These are phyloP conservation scores for Ophioninae sp. DNA, from an alignment of 2,888 invertebrate genomes.

Conservation along the genomic window DNA sequence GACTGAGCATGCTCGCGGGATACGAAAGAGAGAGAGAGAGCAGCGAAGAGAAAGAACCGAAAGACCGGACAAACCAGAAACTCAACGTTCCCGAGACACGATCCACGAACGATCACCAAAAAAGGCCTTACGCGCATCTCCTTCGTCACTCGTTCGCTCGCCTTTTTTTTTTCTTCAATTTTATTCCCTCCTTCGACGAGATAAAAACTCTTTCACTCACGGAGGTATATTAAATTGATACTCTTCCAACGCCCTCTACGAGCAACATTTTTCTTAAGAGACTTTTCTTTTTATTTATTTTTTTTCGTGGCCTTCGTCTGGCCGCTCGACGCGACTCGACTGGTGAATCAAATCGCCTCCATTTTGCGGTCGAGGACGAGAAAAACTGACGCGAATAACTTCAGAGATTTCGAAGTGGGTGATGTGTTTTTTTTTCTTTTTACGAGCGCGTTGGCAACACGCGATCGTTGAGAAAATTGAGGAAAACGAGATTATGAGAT, in stretches of 20 bases:
- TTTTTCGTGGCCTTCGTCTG: not conserved
- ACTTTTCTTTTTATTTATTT: not conserved
- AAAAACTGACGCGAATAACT: not conserved
- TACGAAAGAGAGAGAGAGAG: not conserved
- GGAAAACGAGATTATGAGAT: not conserved
- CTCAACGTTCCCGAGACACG: constrained; percentile 46
- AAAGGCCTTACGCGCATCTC: constrained; percentile 72
- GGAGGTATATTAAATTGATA: constrained; percentile 14
- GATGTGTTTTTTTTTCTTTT: not conserved
- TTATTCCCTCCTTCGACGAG: constrained; percentile 7
- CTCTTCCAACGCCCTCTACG: not conserved
- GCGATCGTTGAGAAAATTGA: not conserved
- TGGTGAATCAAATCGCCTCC: not conserved
- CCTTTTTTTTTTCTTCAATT: constrained; percentile 58
- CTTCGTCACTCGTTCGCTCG: constrained; percentile 57
- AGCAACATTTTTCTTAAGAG: not conserved
- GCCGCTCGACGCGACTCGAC: not conserved
- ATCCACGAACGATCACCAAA: constrained; percentile 69
- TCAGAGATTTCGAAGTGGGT: not conserved
- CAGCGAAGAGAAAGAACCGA: constrained; percentile 14
- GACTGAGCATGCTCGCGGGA: constrained; percentile 1
- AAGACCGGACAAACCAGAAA: constrained; percentile 71
- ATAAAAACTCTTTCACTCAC: constrained; percentile 29
- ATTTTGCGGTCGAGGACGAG: not conserved
- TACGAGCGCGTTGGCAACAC: not conserved